Conservation (phyloP, 2,797 vertebrate species). For the Poliocrania exsul region DNA sequence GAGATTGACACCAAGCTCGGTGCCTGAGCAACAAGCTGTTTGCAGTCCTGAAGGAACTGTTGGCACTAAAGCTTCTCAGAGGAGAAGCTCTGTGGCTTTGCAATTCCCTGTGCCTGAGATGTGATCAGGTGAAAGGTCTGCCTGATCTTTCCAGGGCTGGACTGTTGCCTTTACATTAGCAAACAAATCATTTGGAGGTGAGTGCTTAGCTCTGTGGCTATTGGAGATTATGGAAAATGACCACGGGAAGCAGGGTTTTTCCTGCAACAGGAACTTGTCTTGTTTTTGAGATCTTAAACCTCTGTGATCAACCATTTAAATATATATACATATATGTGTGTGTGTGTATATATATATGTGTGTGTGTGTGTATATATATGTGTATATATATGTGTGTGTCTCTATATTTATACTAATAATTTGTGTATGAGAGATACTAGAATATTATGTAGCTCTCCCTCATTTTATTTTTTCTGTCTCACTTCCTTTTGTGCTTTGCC, state of each 20-base stretch:
- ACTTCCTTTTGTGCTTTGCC: neutral
- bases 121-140: neutral
- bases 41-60: neutral
- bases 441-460: neutral
- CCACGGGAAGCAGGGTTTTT: neutral
- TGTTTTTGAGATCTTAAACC: neutral
- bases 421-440: neutral
- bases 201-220: neutral
- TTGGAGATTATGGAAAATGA: neutral
- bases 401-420: neutral
- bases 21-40: neutral
- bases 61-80: neutral
- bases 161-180: neutral
- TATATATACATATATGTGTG: no score
- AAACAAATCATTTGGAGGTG: neutral
- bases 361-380: no score
- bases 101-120: neutral
- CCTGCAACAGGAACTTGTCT: neutral
- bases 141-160: constrained; percentile 1
- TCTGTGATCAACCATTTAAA: neutral
- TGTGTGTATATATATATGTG: no score
- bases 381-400: no score
- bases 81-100: neutral
- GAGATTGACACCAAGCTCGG: neutral
- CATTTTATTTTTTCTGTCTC: neutral